Conservation (phyloP, 2,888 invertebrate genomes). For the Octodonta nipae region DNA sequence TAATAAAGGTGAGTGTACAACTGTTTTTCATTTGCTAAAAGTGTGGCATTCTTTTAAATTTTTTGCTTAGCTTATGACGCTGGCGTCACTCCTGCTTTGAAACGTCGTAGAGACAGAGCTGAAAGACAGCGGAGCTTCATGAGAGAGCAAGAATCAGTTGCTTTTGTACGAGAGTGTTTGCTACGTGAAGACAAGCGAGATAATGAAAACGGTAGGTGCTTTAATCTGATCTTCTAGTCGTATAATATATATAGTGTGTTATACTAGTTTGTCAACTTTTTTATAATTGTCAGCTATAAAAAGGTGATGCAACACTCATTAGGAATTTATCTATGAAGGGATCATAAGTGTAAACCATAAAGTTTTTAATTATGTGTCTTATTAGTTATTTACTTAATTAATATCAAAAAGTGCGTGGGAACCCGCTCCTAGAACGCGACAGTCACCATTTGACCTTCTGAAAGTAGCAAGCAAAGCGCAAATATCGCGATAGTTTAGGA, state of each 20-base stretch:
- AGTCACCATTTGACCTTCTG: no score
- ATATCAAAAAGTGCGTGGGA: no score
- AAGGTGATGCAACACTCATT: no score
- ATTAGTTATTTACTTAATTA: no score
- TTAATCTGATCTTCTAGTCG: background rate
- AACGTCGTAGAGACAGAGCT: constrained; percentile 67
- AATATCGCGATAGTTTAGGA: no score
- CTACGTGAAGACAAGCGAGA: constrained; percentile 24
- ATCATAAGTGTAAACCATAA: no score
- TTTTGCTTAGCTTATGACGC: constrained; percentile 42
- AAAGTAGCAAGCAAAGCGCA: no score
- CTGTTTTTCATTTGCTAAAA: constrained; percentile 1
- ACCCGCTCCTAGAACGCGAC: no score
- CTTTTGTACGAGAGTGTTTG: constrained; percentile 37
- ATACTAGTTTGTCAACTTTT: no score
- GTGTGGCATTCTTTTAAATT: constrained; percentile 10
- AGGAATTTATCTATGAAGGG: no score
- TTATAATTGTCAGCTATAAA: no score
- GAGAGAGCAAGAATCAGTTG: constrained; percentile 60
- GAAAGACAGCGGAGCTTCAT: constrained; percentile 76
- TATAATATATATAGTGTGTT: constrained; percentile 3
- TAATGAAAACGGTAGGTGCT: constrained; percentile 28
- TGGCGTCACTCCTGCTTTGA: constrained; percentile 68
- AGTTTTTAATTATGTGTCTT: no score
- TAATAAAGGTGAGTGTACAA: constrained; percentile 36